Evolutionary conservation across 2,797 vertebrate species (phyloP).

Genomic region (Heterohyrax brucei): DNA sequence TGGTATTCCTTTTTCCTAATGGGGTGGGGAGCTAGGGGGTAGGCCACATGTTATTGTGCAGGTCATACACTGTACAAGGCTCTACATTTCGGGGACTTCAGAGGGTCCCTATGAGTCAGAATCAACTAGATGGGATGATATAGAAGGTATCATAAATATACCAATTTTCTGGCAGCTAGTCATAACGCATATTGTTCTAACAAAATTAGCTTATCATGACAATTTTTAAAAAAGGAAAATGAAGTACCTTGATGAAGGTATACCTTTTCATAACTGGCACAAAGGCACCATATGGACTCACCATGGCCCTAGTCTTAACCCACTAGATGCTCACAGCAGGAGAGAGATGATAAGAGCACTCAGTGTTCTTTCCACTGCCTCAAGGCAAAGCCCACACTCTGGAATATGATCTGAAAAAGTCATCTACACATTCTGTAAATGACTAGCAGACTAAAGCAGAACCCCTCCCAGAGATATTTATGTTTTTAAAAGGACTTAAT

Average conservation of each 20-base stretch:
- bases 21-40: too few relatives aligned
- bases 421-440: not conserved
- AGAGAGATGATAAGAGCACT: not conserved
- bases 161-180: not conserved
- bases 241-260: not conserved
- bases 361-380: too few relatives aligned
- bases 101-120: too few relatives aligned
- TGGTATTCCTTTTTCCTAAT: not conserved
- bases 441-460: not conserved
- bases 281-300: not conserved
- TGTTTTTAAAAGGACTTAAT: constrained; percentile 10
- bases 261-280: not conserved
- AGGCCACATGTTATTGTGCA: not conserved
- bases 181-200: constrained; percentile 7
- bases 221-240: constrained; percentile 12
- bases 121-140: not conserved
- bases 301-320: not conserved
- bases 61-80: not conserved
- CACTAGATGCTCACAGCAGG: not conserved
- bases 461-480: not conserved
- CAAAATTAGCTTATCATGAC: constrained; percentile 8
- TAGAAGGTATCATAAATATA: not conserved
- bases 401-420: not conserved
- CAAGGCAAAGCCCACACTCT: not conserved
- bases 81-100: not conserved